These are phyloP conservation scores for Teinopalpus imperialis DNA, from an alignment of 2,888 invertebrate genomes.

Conservation along the genomic window DNA sequence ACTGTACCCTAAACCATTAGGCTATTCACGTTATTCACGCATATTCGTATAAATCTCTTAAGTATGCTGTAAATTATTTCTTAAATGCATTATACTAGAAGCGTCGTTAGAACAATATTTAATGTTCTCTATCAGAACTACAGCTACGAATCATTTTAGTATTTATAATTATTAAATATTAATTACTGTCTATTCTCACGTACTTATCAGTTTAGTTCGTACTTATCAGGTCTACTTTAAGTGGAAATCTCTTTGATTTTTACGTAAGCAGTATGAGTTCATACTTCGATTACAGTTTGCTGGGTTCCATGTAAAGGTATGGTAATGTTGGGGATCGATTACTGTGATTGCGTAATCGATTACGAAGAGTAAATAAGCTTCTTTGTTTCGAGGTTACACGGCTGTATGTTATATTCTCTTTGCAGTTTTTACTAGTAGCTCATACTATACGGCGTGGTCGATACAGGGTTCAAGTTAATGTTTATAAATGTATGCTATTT, in stretches of 20 bases:
- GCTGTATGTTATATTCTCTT: slow-evolving; percentile 42
- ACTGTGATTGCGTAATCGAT: slow-evolving; percentile 56
- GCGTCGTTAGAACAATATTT: neutral
- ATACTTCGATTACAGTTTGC: slow-evolving; percentile 35
- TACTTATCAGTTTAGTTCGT: slow-evolving; percentile 5
- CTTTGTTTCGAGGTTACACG: slow-evolving; percentile 54
- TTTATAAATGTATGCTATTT: no score
- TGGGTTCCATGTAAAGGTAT: slow-evolving; percentile 38
- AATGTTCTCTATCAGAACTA: neutral
- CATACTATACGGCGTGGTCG: no score
- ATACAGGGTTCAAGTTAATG: no score
- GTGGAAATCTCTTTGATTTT: neutral
- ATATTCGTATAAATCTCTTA: no score
- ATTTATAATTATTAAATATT: slow-evolving; percentile 19
- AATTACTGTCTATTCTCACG: slow-evolving; percentile 18
- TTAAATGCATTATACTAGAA: no score
- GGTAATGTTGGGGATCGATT: slow-evolving; percentile 43
- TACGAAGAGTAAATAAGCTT: slow-evolving; percentile 50
- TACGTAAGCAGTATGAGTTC: slow-evolving; percentile 1
- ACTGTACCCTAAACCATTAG: no score
- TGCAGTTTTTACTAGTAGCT: slow-evolving; percentile 36
- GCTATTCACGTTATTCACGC: no score
- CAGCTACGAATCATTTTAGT: slow-evolving; percentile 15
- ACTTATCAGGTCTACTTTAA: slow-evolving; percentile 4
- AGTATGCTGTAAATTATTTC: no score